These are phyloP conservation scores for Prunella strophiata DNA, from an alignment of 2,797 vertebrate genomes.

Conservation along the genomic window DNA sequence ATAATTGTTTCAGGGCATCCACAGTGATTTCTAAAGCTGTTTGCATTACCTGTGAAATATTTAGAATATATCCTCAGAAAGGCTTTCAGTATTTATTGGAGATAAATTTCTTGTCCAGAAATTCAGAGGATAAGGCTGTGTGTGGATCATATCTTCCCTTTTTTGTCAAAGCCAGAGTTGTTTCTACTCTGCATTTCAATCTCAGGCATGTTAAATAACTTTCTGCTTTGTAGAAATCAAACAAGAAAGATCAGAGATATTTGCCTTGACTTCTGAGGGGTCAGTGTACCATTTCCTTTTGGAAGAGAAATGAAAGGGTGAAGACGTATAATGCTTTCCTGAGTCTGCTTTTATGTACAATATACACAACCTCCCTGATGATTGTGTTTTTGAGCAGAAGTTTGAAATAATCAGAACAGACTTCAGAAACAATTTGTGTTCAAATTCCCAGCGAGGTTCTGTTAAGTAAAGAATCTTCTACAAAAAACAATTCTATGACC, in stretches of 20 bases:
- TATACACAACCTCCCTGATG: not conserved
- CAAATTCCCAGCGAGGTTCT: not conserved
- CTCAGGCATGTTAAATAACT: slow-evolving; percentile 14
- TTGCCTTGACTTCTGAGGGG: slow-evolving; percentile 5
- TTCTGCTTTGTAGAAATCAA: slow-evolving; percentile 8
- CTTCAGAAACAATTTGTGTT: not conserved
- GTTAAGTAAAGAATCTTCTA: not conserved
- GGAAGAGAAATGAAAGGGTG: not conserved
- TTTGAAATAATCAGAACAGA: not conserved
- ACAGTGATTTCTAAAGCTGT: not conserved
- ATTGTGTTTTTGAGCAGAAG: not conserved
- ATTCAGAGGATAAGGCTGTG: not conserved
- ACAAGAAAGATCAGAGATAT: not conserved
- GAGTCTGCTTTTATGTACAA: not conserved
- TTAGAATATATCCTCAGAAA: not conserved
- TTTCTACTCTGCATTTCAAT: not conserved
- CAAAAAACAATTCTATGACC: not conserved
- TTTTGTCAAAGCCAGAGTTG: not conserved
- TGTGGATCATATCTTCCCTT: not conserved
- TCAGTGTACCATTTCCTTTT: not conserved
- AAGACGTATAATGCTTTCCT: not conserved
- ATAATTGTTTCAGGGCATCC: not conserved
- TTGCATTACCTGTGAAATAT: not conserved
- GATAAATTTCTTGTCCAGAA: not conserved
- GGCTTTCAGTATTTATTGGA: not conserved